Percentiles rank a stretch among this genome's conserved stretches.
Conservation (phyloP, 2,888 invertebrate genomes). For the Hybos culiciformis region DNA sequence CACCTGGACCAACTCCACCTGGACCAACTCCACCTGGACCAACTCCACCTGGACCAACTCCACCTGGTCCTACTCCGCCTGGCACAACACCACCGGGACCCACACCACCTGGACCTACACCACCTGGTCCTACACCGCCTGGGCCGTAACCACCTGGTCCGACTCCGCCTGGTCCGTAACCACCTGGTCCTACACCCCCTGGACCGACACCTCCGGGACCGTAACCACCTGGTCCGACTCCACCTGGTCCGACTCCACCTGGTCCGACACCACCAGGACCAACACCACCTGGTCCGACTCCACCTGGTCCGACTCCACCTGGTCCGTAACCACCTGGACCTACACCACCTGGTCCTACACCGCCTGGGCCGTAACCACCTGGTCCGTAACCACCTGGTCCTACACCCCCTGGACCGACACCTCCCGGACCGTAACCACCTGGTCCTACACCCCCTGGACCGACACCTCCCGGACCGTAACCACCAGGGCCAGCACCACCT, state of each 20-base stretch:
- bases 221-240: conserved; percentile 3
- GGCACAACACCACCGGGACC: neutral
- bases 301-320: conserved; percentile 5
- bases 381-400: conserved; percentile 3
- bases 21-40: conserved; percentile 6
- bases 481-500: conserved; percentile 5
- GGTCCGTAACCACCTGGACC: conserved; percentile 6
- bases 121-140: conserved; percentile 6
- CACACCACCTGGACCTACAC: neutral
- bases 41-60: conserved; percentile 10
- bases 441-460: conserved; percentile 7
- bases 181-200: conserved; percentile 7
- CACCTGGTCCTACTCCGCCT: conserved; percentile 6
- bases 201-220: conserved; percentile 4
- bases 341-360: neutral
- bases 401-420: conserved; percentile 6
- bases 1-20: conserved; percentile 2
- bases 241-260: conserved; percentile 10
- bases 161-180: conserved; percentile 6
- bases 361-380: conserved; percentile 1
- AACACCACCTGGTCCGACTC: neutral
- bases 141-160: conserved; percentile 9
- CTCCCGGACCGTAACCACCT: neutral
- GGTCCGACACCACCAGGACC: conserved; percentile 7
- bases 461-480: conserved; percentile 3